Conservation (phyloP, 2,888 invertebrate genomes). For the Apamea monoglypha region DNA sequence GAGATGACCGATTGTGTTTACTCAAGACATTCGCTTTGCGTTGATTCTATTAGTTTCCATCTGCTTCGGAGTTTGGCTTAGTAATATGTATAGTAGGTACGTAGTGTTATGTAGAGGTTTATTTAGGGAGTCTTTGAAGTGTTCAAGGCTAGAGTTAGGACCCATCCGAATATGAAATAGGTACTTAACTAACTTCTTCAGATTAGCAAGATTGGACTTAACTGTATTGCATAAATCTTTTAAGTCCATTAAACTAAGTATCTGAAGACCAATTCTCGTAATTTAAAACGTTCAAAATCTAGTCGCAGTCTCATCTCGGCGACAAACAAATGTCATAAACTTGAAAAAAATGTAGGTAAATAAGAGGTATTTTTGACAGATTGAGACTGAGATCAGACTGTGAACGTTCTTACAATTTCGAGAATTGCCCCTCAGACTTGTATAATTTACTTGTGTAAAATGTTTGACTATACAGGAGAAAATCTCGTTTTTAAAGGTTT, state of each 20-base stretch:
- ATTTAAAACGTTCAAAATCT: no score
- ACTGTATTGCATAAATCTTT: background rate
- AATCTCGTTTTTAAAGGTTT: background rate
- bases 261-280: no score
- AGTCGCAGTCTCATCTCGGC: no score
- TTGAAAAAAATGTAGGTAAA: no score
- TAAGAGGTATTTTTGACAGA: no score
- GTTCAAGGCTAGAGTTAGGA: background rate
- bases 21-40: constrained; percentile 11
- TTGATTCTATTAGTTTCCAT: constrained; percentile 23
- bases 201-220: background rate
- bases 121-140: constrained; percentile 1
- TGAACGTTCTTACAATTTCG: no score
- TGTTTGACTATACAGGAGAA: background rate
- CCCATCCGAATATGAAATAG: background rate
- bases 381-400: no score
- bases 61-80: background rate
- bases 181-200: background rate
- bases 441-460: background rate
- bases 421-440: no score
- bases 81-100: background rate
- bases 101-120: background rate
- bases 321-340: no score
- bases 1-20: constrained; percentile 29
- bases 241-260: background rate